These are phyloP conservation scores for Eidolon helvum DNA, from an alignment of 2,113 vertebrate genomes.

Conservation along the genomic window DNA sequence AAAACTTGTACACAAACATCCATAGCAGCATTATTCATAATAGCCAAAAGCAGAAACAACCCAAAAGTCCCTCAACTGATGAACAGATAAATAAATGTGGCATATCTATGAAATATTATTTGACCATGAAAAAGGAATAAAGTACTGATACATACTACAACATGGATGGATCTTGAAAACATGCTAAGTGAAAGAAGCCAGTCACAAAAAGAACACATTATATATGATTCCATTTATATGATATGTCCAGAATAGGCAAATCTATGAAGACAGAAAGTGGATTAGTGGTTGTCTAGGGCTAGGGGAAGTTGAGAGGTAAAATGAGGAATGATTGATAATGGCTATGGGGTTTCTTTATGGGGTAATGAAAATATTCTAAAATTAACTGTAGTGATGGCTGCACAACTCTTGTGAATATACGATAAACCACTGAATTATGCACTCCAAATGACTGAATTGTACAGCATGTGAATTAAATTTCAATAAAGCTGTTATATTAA, in stretches of 20 bases:
- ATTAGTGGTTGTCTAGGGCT: background rate
- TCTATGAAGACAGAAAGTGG: background rate
- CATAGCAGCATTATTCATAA: slow-evolving; percentile 1
- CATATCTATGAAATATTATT: background rate
- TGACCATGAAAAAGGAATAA: slow-evolving; percentile 7
- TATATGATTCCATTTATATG: background rate
- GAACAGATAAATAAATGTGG: background rate
- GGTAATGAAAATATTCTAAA: slow-evolving; percentile 48
- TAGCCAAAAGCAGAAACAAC: slow-evolving; percentile 2
- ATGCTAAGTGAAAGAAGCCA: background rate
- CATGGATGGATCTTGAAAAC: background rate
- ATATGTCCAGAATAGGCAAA: background rate
- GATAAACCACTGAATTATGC: background rate
- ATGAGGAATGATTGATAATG: background rate
- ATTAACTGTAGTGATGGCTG: background rate
- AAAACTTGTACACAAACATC: background rate
- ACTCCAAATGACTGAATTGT: background rate
- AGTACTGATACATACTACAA: background rate
- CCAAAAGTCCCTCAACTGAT: background rate
- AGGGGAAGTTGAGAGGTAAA: background rate
- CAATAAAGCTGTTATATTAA: background rate
- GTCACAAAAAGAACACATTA: background rate
- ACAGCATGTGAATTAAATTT: slow-evolving; percentile 19
- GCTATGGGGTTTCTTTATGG: background rate
- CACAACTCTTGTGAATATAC: slow-evolving; percentile 15